These are phyloP conservation scores for Microcebus murinus DNA, from an alignment of 2,113 vertebrate species.

Conservation along the genomic window DNA sequence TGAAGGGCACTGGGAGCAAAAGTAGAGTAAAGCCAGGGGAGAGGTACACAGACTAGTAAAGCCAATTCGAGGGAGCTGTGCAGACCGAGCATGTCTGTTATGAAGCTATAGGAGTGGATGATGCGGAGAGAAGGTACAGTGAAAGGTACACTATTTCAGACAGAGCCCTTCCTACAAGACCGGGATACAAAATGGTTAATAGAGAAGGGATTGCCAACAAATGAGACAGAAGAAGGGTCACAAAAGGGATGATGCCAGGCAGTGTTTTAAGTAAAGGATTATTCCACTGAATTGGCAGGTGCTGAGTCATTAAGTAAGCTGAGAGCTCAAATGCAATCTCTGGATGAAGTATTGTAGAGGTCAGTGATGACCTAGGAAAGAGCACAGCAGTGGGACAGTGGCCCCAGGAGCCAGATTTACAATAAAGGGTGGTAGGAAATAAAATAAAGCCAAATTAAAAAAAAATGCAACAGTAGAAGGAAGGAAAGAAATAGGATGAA, in stretches of 20 bases:
- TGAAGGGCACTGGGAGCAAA: neutral
- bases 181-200: neutral
- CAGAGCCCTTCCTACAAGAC: neutral
- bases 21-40: neutral
- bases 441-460: neutral
- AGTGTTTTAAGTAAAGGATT: neutral
- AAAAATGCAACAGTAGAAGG: neutral
- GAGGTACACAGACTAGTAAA: neutral
- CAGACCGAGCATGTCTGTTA: neutral
- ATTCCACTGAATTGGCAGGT: neutral
- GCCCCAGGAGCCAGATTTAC: neutral
- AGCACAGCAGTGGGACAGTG: neutral
- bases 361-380: neutral
- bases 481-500: neutral
- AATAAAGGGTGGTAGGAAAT: neutral
- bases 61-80: neutral
- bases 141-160: neutral
- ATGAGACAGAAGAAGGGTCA: neutral
- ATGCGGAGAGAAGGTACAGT: neutral
- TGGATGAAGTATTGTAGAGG: neutral
- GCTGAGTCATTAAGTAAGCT: neutral
- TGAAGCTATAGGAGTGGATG: neutral
- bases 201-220: neutral
- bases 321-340: neutral
- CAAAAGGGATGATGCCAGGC: neutral